A percentile compares a stretch with the other conserved stretches of the same genome.
Evolutionary conservation across 2,797 vertebrate genomes (phyloP).

Genomic region (Dermochelys coriacea): DNA sequence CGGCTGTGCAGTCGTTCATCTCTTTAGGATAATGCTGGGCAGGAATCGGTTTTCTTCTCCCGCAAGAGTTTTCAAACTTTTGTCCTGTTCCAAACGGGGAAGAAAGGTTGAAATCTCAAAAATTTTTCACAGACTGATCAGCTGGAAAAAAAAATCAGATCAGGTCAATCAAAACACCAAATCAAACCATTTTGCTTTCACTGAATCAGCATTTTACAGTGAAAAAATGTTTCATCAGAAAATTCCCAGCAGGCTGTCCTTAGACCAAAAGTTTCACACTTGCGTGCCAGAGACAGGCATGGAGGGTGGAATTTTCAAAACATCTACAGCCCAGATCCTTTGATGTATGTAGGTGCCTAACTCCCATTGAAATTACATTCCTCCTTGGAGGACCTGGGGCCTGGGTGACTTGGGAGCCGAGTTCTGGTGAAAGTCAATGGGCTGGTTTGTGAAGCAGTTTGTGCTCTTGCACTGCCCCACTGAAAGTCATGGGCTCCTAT

Average conservation of each 20-base stretch:
- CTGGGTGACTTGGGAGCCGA: not conserved
- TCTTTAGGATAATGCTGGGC: not conserved
- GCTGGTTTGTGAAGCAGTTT: not conserved
- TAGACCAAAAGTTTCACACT: not conserved
- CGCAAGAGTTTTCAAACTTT: not conserved
- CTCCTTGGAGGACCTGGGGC: not conserved
- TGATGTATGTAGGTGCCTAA: not conserved
- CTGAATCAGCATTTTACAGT: not conserved
- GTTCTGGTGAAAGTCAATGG: not conserved
- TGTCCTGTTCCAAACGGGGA: not conserved
- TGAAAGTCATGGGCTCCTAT: not conserved
- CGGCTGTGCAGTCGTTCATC: fast-evolving
- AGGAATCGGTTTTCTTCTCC: not conserved
- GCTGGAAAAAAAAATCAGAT: not conserved
- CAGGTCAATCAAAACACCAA: not conserved
- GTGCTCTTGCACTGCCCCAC: not conserved
- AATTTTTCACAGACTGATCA: not conserved
- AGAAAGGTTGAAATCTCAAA: not conserved
- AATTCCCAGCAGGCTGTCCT: not conserved
- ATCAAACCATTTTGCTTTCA: not conserved
- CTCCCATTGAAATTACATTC: not conserved
- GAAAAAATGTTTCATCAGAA: not conserved
- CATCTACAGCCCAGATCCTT: not conserved
- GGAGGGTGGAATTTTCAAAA: not conserved
- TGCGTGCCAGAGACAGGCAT: not conserved